These are phyloP conservation scores for Strongylocentrotus purpuratus DNA, from an alignment of 35 echinoderm and acorn worm species.

Conservation along the genomic window DNA sequence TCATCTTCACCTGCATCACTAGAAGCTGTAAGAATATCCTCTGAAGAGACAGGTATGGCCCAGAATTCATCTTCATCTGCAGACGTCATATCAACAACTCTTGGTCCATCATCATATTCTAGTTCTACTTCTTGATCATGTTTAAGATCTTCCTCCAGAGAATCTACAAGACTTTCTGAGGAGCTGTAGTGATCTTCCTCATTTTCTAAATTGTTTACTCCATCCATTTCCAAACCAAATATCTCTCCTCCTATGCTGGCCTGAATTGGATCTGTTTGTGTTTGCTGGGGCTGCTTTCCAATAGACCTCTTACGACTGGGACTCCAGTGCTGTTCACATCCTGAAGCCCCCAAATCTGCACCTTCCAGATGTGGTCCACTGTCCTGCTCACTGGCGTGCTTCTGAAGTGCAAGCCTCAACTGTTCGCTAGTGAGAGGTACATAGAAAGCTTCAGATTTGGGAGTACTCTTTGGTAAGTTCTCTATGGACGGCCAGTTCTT, in stretches of 20 bases:
- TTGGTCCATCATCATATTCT: slow-evolving; percentile 22
- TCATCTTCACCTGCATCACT: slow-evolving; percentile 26
- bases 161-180: background rate
- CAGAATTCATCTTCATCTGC: slow-evolving; percentile 50
- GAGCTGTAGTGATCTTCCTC: background rate
- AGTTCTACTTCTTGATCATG: background rate
- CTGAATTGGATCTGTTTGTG: background rate
- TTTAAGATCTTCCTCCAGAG: background rate
- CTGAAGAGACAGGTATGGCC: slow-evolving; percentile 36
- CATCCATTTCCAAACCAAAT: background rate
- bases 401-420: slow-evolving; percentile 42
- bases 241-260: background rate
- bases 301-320: background rate
- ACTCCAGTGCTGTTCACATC: background rate
- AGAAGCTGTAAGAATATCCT: slow-evolving; percentile 33
- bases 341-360: background rate
- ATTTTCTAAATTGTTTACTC: background rate
- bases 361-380: background rate
- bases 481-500: slow-evolving; percentile 64
- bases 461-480: slow-evolving; percentile 47
- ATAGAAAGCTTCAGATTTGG: slow-evolving; percentile 58
- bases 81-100: slow-evolving; percentile 39
- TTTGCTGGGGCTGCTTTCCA: background rate
- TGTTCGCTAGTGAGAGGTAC: slow-evolving; percentile 27
- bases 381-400: background rate